Evolutionary conservation across 2,888 invertebrate species (phyloP), one percentile per base, ranked within the genome.

Genomic region (Tenthredo distinguenda): DNA sequence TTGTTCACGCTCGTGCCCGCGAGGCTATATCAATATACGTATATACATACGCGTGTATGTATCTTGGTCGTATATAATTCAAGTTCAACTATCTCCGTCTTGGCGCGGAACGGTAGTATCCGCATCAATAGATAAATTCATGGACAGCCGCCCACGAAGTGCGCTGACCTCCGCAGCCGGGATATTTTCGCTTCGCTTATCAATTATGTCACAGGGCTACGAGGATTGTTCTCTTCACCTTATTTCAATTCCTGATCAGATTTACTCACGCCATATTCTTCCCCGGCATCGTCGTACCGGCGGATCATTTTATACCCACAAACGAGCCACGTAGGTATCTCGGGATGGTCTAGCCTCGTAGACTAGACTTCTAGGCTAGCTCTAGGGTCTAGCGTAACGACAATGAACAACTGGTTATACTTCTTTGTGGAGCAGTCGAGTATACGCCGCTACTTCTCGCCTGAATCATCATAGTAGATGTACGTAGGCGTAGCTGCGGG

Each of bases 161-260:
- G 76, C 81, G 85, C 87, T 89, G 89, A 90, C 90, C 89, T 89
- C 90, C 86, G 87, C 87, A 89, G 87, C 50, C 86, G 68, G 15
- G 34, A 34, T 34, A 88, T 88, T 88, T 88, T 88, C 89, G 87
- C 88, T 88, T 89, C 89, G 90, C 89, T 90, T 90, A 90, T 90
- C 89, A 89, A 90, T 90, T 90, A 88, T 88, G 87, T 88, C 87
- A 87, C 87, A 15, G 12, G 62, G 81, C 58, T 81, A 26, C 10
- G 26, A 5, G 62, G 15, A 81, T 81, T 81, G 81, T 81, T 81
- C 50, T 47, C 47, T 81, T 81, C 77, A 31, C 47, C 77, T 50
- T 34, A n/a, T 47, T 76, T 76, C 47, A 31, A 76, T 76, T 18
- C 47, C 50, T 50, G 6, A 15, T 50, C 9, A 10, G 21, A 12